Base-by-base conservation (phyloP, 2,888 invertebrate genomes). In the Ectemnius continuus region DNA sequence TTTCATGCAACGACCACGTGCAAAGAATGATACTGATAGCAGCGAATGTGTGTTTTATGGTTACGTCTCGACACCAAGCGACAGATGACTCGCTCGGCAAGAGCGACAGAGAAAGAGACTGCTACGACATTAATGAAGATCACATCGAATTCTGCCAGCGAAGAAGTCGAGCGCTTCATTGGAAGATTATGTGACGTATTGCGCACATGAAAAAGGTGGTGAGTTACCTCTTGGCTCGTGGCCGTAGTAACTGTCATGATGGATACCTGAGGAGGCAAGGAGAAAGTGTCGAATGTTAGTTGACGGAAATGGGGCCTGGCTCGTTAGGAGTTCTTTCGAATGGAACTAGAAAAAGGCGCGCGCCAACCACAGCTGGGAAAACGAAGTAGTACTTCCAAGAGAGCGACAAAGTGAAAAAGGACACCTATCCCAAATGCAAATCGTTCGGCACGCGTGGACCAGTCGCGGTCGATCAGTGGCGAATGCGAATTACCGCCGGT, bases 211-310 rank as follows among this genome's bases (percentile, higher is more conserved):
- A 76, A 74, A 83, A 82, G 85, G 80, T 81, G 82, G 79, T 73
- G 36, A 6, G 77, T 94, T 95, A 94, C 96, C 96, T 94, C 95
- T 93, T 89, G 95, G 94, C 91, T 95, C 95, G 92, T 94, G 95
- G 91, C 92, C 92, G 92, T 95, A 95, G 91, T 93, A 93, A 86
- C 92, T 91, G 87, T 93, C 93, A 87, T 93, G 93, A 89, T 92
- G 92, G 79, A 86, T 86, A 87, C 92, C 93, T 93, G 92, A 85
- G 91, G 80, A 78, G 75, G 72, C 73, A 83, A 82, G 73, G 83
- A 80, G 76, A 81, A 84, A 84, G 78, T 82, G 75, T 79, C 70
- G 75, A 74, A 70, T 79, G 81, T 82, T 82, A 82, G 76, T 79
- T 80, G 70, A 76, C 77, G 74, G 73, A 77, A 79, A 69, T 82